phyloP scores from a whole-genome alignment of 2,113 vertebrate species.

The Pelodiscus sinensis region DNA sequence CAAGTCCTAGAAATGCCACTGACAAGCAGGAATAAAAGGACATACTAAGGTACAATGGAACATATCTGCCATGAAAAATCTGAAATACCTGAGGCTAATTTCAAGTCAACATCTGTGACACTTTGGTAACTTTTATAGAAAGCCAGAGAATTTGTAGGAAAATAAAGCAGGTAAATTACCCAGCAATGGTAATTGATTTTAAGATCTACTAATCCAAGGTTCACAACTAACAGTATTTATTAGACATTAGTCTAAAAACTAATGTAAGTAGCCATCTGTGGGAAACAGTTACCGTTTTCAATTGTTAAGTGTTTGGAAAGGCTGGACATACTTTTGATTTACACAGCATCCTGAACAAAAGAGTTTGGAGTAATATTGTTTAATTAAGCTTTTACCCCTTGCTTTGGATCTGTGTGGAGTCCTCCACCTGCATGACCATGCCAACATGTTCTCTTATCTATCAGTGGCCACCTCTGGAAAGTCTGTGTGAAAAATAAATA shows the following conservation, averaged over 20 bases:
- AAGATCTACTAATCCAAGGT: not conserved
- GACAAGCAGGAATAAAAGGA: not conserved
- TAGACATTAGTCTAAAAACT: not conserved
- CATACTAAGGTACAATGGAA: not conserved
- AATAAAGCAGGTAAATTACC: not conserved
- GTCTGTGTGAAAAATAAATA: slow-evolving; percentile 76
- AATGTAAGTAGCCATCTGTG: not conserved
- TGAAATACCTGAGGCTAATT: not conserved
- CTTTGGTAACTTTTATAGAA: not conserved
- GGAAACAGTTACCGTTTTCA: not conserved
- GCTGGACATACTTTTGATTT: not conserved
- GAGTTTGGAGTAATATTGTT: not conserved
- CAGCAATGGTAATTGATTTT: not conserved
- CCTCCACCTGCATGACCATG: slow-evolving; percentile 93
- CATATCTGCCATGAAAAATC: not conserved
- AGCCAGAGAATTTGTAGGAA: not conserved
- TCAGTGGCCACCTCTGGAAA: slow-evolving; percentile 78
- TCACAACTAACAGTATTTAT: not conserved
- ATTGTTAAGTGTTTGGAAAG: not conserved
- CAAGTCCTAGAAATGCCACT: not conserved
- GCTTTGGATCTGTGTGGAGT: slow-evolving; percentile 92
- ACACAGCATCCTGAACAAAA: not conserved
- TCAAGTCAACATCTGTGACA: not conserved
- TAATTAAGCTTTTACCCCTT: slow-evolving; percentile 87
- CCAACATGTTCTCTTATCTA: slow-evolving; percentile 91